These are phyloP conservation scores for Eublepharis macularius DNA, from an alignment of 2,113 vertebrate genomes.

Conservation along the genomic window DNA sequence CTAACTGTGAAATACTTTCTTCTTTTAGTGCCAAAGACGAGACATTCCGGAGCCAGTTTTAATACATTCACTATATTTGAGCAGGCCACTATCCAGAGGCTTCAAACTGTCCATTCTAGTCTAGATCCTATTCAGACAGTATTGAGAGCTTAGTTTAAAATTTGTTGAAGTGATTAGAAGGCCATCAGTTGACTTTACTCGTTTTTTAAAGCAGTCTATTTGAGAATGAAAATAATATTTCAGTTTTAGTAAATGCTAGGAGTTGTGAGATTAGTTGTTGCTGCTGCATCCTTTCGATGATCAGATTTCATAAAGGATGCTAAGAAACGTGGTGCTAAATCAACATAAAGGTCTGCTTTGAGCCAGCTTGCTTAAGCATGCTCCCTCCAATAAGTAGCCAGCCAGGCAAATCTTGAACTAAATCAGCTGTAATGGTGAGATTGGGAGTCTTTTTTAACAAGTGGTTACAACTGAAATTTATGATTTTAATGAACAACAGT, in stretches of 20 bases:
- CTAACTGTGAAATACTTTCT: background rate
- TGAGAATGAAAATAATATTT: background rate
- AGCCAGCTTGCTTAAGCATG: background rate
- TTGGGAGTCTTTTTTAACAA: background rate
- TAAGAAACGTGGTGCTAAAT: background rate
- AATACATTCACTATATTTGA: background rate
- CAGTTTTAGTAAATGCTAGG: background rate
- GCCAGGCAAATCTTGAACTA: background rate
- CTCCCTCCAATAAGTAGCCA: background rate
- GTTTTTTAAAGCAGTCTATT: background rate
- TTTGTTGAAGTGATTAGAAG: background rate
- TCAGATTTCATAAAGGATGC: background rate
- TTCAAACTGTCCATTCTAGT: slow-evolving; percentile 9
- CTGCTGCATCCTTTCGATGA: background rate
- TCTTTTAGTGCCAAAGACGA: slow-evolving; percentile 8
- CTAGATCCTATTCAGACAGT: background rate
- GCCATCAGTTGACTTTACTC: background rate
- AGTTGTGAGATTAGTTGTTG: background rate
- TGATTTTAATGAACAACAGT: slow-evolving; percentile 61
- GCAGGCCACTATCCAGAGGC: slow-evolving; percentile 6
- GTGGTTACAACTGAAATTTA: slow-evolving; percentile 60
- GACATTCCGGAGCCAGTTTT: slow-evolving; percentile 37
- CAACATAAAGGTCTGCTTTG: background rate
- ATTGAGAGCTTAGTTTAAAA: slow-evolving; percentile 10
- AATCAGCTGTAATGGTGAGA: too few species aligned